Evolutionary conservation across 2,888 invertebrate genomes (phyloP), one percentile per base, ranked within the genome.

Genomic region (Glaucopsyche alexis): DNA sequence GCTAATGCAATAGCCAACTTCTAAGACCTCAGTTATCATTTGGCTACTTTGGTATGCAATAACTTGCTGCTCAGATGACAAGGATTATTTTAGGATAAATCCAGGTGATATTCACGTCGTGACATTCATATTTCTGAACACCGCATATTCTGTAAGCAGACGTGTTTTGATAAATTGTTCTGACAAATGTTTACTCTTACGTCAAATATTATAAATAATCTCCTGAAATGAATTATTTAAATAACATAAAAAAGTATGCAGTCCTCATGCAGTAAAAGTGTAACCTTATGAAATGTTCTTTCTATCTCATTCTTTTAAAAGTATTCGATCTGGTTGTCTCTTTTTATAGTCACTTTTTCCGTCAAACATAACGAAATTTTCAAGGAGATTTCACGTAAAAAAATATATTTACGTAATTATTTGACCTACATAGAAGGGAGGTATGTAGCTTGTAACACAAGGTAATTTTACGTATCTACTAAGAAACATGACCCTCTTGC

Each of bases 11-110:
- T 29, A 60, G 47, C 13, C 8, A 60, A 60, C 60, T 60, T 60
- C 60, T 60, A 14, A 60, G 29, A 60, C 60, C 60, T 60, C 60
- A 60, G 60, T 60, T 60, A 38, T 29, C 60, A 60, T 29, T 60
- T 60, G 60, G 29, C 60, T 38, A 60, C 60, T 60, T 60, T 60
- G 29, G 60, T 38, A 60, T 60, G 60, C 60, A 60, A 13, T 60
- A 60, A 11, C 14, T 3, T 6, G 60, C 11, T 38, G 29, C 29
- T 38, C 29, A 60, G 13, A 13, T 13, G 29, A 38, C 38, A 60
- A 38, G 60, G 60, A 60, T 60, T 29, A 29, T 60, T 60, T 60
- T 60, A 38, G 29, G 29, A 55, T 60, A 60, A 60, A 19, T n/a
- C 19, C 11, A 55, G 55, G 11, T 55, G 6, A 60, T 6, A 38